Conservation (phyloP, 2,113 vertebrate genomes). For the Anser cygnoides region DNA sequence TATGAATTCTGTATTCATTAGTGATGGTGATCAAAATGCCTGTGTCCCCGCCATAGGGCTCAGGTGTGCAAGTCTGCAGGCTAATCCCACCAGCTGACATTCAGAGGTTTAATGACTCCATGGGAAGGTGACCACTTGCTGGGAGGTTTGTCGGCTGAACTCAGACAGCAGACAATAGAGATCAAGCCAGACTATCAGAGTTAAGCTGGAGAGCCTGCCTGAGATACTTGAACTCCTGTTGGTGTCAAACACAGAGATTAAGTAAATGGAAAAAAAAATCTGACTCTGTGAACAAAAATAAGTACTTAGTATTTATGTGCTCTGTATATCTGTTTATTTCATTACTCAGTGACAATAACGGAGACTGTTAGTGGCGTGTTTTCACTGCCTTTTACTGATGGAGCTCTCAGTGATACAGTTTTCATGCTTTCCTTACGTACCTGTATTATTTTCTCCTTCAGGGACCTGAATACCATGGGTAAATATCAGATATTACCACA, state of each 20-base stretch:
- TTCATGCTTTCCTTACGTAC: neutral
- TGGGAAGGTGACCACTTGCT: constrained; percentile 74
- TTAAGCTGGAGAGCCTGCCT: constrained; percentile 72
- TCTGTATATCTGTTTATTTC: constrained; percentile 14
- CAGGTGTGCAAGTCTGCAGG: constrained; percentile 79
- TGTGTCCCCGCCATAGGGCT: constrained; percentile 73
- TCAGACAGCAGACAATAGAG: constrained; percentile 73
- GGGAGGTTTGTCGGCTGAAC: constrained; percentile 68
- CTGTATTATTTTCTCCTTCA: neutral
- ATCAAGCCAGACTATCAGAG: constrained; percentile 72
- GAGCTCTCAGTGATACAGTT: neutral
- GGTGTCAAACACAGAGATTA: constrained; percentile 69
- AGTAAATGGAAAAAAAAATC: constrained; percentile 31
- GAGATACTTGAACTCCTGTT: constrained; percentile 64
- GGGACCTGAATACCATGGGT: constrained; percentile 9
- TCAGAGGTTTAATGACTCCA: constrained; percentile 74
- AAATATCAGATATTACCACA: neutral
- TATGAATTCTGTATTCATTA: constrained; percentile 81
- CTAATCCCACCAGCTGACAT: constrained; percentile 79
- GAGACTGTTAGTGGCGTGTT: constrained; percentile 33
- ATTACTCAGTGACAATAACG: constrained; percentile 22
- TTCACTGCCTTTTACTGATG: constrained; percentile 15
- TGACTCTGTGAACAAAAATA: constrained; percentile 30
- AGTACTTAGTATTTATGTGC: constrained; percentile 10
- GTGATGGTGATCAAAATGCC: constrained; percentile 76